Base-by-base conservation (phyloP, 1,140 invertebrate species). In the Drosophila auraria region DNA sequence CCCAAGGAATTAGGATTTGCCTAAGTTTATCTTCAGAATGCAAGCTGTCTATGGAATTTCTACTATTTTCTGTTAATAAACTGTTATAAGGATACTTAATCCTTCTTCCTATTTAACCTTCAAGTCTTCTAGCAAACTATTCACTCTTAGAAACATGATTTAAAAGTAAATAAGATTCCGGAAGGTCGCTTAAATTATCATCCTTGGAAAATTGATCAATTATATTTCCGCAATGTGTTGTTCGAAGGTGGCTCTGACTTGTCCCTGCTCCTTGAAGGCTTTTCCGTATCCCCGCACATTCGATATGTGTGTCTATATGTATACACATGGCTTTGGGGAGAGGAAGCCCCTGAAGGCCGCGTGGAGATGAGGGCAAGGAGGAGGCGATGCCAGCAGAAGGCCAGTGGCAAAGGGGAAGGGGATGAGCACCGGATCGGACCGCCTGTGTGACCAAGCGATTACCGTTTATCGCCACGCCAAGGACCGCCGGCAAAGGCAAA, bases 361-460 rank as follows among this genome's bases (percentile, higher is more conserved):
- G 0, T 62, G 44, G 45, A 51, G 49, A 63, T 64, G 50, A 38
- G 27, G 27, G 15, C 25, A 51, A 47, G 45, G 9, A 25, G 56
- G 49, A 60, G 33, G 11, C 17, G 36, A 25, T 68, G 80, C 38
- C 20, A 40, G 36, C 60, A 68, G 59, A 57, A 61, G 45, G 49
- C 61, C 45, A 38, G 51, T 50, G 25, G 20, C 17, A 50, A 42
- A 42, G 40, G 49, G 63, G 44, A 25, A 62, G 57, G 56, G 58
- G 61, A 44, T 79, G 81, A 68, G 79, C 45, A 60, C 53, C 54
- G 51, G 51, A 53, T 30, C 59, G 73, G 58, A 66, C 66, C 65
- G 78, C 47, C 47, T 77, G 72, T 87, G 83, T 82, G 82, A 86
- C 82, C 83, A 90, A 90, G 74, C 77, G 86, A 90, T 90, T 90